A percentile compares a stretch with the other conserved stretches of the same genome.
phyloP scores from a whole-genome alignment of 2,113 vertebrate species.

The Amphilophus citrinellus region DNA sequence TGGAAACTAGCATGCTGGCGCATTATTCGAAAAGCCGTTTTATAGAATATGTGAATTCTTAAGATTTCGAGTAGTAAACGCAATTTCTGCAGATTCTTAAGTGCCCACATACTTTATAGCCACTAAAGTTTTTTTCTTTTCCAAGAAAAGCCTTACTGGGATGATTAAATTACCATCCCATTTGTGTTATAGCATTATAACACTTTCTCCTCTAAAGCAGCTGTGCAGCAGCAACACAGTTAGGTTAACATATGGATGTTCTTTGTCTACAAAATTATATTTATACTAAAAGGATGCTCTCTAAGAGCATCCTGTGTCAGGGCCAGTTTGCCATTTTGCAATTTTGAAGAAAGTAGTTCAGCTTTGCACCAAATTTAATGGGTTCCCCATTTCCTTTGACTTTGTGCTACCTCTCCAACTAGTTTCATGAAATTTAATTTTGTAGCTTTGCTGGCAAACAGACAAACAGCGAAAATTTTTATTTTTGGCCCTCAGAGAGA shows the following conservation, averaged over 20 bases:
- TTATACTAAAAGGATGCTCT: background rate
- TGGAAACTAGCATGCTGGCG: background rate
- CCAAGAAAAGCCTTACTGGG: background rate
- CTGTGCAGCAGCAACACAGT: constrained; percentile 11
- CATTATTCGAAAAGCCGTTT: background rate
- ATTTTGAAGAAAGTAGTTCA: background rate
- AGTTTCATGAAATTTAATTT: background rate
- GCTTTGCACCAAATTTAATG: background rate
- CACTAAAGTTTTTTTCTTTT: background rate
- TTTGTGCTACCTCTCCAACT: background rate
- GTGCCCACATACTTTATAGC: background rate
- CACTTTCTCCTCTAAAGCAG: constrained; percentile 2
- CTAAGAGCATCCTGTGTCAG: background rate
- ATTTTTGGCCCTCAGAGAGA: background rate
- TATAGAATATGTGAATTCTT: background rate
- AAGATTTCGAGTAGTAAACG: background rate
- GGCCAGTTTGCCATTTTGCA: background rate
- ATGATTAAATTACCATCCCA: background rate
- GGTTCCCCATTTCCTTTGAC: background rate
- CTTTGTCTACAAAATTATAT: background rate
- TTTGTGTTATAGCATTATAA: constrained; percentile 11
- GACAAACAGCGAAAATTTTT: background rate
- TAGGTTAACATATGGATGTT: constrained; percentile 10
- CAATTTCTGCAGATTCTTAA: background rate
- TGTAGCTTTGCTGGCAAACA: background rate